A percentile compares a stretch with the other conserved stretches of the same genome.
These are phyloP conservation scores for Cheilosia variabilis DNA, from an alignment of 2,888 invertebrate species.

Conservation along the genomic window DNA sequence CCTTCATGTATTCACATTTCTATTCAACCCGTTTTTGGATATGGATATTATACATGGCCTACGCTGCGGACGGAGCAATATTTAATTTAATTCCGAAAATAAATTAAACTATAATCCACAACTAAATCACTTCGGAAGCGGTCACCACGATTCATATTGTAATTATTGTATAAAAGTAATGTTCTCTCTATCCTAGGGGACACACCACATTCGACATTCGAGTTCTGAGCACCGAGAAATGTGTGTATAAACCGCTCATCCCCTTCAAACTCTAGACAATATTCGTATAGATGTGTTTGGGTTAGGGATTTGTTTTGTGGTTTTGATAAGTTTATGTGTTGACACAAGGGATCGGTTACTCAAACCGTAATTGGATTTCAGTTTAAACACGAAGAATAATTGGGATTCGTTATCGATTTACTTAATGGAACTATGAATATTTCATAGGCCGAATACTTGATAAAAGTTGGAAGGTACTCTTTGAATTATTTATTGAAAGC, in stretches of 20 bases:
- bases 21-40: not conserved
- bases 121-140: conserved; percentile 28
- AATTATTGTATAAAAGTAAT: not conserved
- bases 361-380: conserved; percentile 51
- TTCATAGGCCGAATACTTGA: no score
- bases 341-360: conserved; percentile 49
- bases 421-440: no score
- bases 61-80: not conserved
- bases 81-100: conserved; percentile 33
- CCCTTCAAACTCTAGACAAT: no score
- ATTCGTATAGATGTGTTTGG: not conserved
- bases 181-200: not conserved
- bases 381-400: conserved; percentile 15
- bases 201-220: no score
- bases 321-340: conserved; percentile 57
- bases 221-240: no score
- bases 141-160: conserved; percentile 17
- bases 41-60: not conserved
- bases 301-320: conserved; percentile 51
- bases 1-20: not conserved
- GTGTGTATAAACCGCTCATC: no score
- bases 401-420: not conserved
- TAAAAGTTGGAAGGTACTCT: no score
- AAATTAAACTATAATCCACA: conserved; percentile 27
- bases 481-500: no score